Evolutionary conservation across 2,797 vertebrate genomes (phyloP).

Genomic region (Lacerta viridis): DNA sequence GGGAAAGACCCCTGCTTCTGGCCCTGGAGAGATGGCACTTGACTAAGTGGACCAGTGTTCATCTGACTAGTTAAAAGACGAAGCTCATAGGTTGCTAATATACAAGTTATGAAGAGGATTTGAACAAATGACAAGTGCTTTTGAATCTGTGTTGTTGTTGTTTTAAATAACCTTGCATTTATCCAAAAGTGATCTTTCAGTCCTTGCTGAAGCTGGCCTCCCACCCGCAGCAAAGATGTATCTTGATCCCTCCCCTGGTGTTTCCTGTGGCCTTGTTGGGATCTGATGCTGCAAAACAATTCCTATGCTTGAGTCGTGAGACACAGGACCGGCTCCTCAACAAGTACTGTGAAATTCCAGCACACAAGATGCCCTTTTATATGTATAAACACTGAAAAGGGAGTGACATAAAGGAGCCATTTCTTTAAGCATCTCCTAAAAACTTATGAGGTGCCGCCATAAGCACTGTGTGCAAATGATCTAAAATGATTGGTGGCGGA

Average conservation of each 20-base stretch:
- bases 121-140: neutral
- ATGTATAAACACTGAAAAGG: slow-evolving; percentile 16
- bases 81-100: neutral
- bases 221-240: neutral
- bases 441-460: neutral
- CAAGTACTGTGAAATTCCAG: neutral
- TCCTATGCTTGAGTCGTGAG: neutral
- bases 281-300: neutral
- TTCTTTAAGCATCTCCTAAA: slow-evolving; percentile 30
- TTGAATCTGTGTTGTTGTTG: neutral
- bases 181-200: neutral
- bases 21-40: no score
- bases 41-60: no score
- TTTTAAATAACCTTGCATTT: neutral
- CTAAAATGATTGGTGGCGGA: slow-evolving; percentile 9
- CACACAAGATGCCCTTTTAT: no score
- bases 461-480: neutral
- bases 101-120: neutral
- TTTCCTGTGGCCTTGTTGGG: neutral
- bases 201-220: neutral
- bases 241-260: neutral
- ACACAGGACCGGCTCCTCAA: neutral
- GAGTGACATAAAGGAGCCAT: neutral
- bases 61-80: neutral
- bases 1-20: no score